phyloP scores from a whole-genome alignment of 2,888 invertebrate genomes.

The Cetonia aurata region DNA sequence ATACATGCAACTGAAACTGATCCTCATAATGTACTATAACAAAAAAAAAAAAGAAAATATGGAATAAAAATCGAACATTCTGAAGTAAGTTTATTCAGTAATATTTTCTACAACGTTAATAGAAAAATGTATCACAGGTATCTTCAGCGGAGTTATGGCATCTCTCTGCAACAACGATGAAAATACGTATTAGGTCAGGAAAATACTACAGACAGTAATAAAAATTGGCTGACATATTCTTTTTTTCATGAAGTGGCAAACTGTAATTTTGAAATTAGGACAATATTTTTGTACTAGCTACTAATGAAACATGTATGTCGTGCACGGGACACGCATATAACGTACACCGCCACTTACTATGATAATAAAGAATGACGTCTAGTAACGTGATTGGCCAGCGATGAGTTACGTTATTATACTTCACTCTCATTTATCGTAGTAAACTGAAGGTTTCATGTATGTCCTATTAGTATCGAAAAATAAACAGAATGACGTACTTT shows the following conservation, averaged over 20 bases:
- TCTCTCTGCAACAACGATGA: slow-evolving; percentile 17
- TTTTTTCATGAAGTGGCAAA: too few relatives aligned
- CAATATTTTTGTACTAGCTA: background rate
- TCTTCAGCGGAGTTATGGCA: background rate
- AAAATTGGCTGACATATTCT: slow-evolving; percentile 29
- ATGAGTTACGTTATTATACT: too few relatives aligned
- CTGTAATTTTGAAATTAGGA: too few relatives aligned
- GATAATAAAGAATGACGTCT: too few relatives aligned
- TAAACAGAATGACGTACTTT: too few relatives aligned
- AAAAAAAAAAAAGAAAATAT: slow-evolving; percentile 23
- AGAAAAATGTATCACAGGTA: slow-evolving; percentile 18
- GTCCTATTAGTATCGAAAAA: too few relatives aligned
- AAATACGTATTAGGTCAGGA: background rate
- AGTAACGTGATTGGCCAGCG: too few relatives aligned
- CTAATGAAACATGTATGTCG: background rate
- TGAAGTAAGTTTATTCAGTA: slow-evolving; percentile 24
- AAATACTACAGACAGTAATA: background rate
- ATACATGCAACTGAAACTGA: slow-evolving; percentile 28
- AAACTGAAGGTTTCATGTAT: too few relatives aligned
- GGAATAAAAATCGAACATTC: slow-evolving; percentile 25
- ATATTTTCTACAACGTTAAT: slow-evolving; percentile 17
- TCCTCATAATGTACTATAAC: slow-evolving; percentile 19
- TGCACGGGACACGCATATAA: too few relatives aligned
- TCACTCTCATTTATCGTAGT: too few relatives aligned
- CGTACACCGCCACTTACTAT: too few relatives aligned